Evolutionary conservation across 2,113 vertebrate genomes (phyloP), one percentile per base, ranked within the genome.

Genomic region (Platycercus adscitus): DNA sequence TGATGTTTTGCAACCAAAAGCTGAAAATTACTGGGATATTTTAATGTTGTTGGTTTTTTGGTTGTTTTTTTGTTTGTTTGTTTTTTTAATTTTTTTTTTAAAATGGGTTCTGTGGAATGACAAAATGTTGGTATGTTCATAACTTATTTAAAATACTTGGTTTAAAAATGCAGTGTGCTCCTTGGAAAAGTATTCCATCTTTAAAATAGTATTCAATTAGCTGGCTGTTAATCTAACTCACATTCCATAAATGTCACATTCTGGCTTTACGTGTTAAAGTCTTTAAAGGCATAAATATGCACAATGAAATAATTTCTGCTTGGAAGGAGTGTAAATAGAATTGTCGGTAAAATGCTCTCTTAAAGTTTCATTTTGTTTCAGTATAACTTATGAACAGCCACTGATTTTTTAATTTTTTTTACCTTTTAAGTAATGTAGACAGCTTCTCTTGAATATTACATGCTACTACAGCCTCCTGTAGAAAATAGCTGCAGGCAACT

Each of bases 401-500:
- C 47, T 68, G 55, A 69, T n/a, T 20, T 56, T 58, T 31, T 37
- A 37, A 37, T n/a, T 56, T 23, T 50, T 50, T 50, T 50, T 26
- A 33, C n/a, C 37, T 69, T 86, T 81, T 31, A 6, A 49, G 71
- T 66, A 24, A 39, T 13, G 17, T 33, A 81, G 88, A 50, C 80
- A 68, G 75, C 11, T 73, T 91, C 53, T 94, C 35, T 75, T 94
- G 88, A 90, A 84, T 95, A 81, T 93, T 94, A 31, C 76, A 88
- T 96, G 86, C 47, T 70, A 3, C 47, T 75, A 71, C 49, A 41
- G 35, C 39, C 68, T 86, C 75, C 72, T 86, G 66, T 72, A 96
- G 92, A 64, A 95, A 93, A 95, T 69, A 93, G 86, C 92, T 89
- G 65, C 72, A 61, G 90, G 95, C 82, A 83, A 78, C 80, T 68